Evolutionary conservation across 2,888 invertebrate species (phyloP).

Genomic region (Flexamia atlantica): DNA sequence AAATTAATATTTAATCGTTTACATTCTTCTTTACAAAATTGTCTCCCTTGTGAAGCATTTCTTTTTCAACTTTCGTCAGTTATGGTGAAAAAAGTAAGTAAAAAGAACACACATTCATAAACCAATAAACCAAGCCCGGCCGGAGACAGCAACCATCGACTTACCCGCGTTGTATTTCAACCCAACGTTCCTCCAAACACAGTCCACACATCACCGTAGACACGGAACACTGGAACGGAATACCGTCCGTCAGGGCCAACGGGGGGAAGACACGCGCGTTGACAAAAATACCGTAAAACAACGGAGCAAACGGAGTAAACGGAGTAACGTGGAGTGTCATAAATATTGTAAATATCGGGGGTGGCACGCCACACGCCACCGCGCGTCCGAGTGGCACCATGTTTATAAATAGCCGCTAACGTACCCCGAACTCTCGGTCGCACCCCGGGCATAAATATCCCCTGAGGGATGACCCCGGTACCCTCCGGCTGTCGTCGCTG

Average conservation of each 20-base stretch:
- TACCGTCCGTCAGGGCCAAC: background rate
- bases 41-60: too few relatives aligned
- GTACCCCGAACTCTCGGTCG: constrained; percentile 4
- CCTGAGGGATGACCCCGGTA: constrained; percentile 16
- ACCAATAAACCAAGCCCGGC: too few relatives aligned
- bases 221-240: too few relatives aligned
- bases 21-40: too few relatives aligned
- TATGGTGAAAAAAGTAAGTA: too few relatives aligned
- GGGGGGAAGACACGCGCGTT: constrained; percentile 46
- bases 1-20: too few relatives aligned
- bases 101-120: too few relatives aligned
- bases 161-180: background rate
- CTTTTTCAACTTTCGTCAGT: too few relatives aligned
- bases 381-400: background rate
- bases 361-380: constrained; percentile 22
- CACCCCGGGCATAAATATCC: constrained; percentile 10
- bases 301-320: too few relatives aligned
- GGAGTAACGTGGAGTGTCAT: too few relatives aligned
- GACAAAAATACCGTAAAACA: constrained; percentile 53
- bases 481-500: constrained; percentile 1
- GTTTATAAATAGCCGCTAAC: constrained; percentile 38
- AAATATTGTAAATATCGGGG: constrained; percentile 13
- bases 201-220: background rate
- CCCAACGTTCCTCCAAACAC: background rate
- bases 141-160: too few relatives aligned